Evolutionary conservation across 1,140 invertebrate species (phyloP), one percentile per base, ranked within the genome.

Genomic region (Hycleus cichorii): DNA sequence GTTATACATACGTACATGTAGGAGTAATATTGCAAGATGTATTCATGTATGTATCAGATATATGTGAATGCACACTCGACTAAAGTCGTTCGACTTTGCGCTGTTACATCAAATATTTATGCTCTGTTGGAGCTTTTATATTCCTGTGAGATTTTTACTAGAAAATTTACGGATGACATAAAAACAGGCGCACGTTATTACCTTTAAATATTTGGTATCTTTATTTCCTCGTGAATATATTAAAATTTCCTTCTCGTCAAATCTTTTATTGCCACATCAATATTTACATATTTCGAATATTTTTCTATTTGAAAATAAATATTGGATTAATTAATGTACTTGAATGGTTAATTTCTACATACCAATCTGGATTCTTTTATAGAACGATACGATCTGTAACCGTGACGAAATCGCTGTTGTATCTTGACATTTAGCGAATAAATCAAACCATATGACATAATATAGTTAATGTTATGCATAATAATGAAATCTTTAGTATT

Each of bases 81-180:
- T 10, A 54, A 18, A 56, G 53, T 60, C 43, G 54, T 57, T 57
- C 49, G 48, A 57, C 54, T 61, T 57, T 57, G 55, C 52, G 48
- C 49, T 39, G 59, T 53, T 39, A 61, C 59, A 61, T 61, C 59
- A 61, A 61, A 61, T 61, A 61, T 61, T 61, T 61, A 61, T 57
- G 54, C 47, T 53, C 44, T 54, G 55, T 32, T 45, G 59, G 59
- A 61, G 55, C 54, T 43, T 61, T 61, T 61, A 61, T 61, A 52
- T 53, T 52, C 54, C 49, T 47, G 12, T 43, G 59, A 61, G 54
- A 61, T 61, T 61, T 61, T 61, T 57, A 48, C 54, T 53, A 25
- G 39, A 42, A 57, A 61, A 61, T 61, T 61, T 61, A 57, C 59
- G 53, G 49, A 47, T 47, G 54, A 39, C 46, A 54, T 61, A 49